Percentiles rank a stretch among this genome's conserved stretches.
Evolutionary conservation across 2,113 vertebrate genomes (phyloP).

Genomic region (Tupaia tana): DNA sequence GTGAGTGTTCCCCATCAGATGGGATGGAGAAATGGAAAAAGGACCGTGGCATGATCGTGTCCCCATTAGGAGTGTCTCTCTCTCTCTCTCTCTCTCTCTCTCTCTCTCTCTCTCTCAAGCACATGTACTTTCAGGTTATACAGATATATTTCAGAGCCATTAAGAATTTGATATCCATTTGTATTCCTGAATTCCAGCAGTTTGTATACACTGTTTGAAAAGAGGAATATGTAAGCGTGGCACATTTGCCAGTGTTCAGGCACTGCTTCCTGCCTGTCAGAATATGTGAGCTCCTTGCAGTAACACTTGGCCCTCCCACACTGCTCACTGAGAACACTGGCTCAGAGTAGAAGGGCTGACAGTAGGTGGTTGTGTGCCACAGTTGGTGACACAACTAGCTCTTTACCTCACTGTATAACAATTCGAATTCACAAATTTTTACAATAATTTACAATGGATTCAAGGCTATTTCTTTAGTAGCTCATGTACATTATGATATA

Average conservation of each 20-base stretch:
- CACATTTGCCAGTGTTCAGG: not conserved
- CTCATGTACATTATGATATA: not conserved
- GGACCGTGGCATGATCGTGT: no score
- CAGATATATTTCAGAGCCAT: not conserved
- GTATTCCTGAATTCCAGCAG: not conserved
- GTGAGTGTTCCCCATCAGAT: no score
- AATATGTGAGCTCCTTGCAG: not conserved
- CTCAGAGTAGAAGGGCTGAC: not conserved
- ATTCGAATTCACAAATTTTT: constrained; percentile 2
- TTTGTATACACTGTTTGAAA: not conserved
- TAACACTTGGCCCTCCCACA: not conserved
- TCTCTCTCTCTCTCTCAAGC: no score
- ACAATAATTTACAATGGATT: not conserved
- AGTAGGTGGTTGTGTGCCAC: not conserved
- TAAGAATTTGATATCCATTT: not conserved
- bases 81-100: no score
- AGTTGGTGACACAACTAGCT: not conserved
- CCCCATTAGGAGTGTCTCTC: no score
- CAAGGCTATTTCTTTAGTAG: not conserved
- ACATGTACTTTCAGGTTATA: no score
- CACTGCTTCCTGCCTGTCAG: not conserved
- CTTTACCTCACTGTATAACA: not conserved
- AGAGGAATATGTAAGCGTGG: not conserved
- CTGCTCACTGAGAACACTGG: not conserved
- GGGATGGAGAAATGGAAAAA: no score